Percentiles rank a stretch among this genome's conserved stretches.
phyloP scores from a whole-genome alignment of 1,140 invertebrate species.

The Drosophila bocki region DNA sequence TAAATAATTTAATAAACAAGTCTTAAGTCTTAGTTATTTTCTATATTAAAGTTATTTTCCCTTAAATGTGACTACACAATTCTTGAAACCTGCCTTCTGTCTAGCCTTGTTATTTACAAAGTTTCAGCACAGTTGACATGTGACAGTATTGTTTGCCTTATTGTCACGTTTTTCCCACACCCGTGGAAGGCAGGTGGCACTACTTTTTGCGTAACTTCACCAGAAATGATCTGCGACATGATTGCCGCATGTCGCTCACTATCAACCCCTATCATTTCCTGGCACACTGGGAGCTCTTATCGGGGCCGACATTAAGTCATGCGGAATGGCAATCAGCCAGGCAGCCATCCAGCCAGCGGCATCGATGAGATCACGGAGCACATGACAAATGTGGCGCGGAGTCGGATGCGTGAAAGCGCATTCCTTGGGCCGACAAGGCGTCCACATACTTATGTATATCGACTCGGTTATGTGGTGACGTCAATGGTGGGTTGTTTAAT shows the following conservation, averaged over 20 bases:
- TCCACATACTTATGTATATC: conserved; percentile 18
- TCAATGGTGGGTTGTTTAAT: conserved; percentile 65
- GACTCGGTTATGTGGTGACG: conserved; percentile 52
- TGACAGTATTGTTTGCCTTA: conserved; percentile 6
- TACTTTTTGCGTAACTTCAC: conserved; percentile 11
- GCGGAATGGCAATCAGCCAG: conserved; percentile 39
- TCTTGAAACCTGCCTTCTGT: background rate
- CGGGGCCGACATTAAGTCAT: conserved; percentile 29
- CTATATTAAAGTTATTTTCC: too few species aligned
- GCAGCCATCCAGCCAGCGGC: conserved; percentile 2
- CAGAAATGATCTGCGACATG: conserved; percentile 35
- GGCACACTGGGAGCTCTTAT: conserved; percentile 22
- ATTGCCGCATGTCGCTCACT: conserved; percentile 40
- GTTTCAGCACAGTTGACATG: conserved; percentile 3
- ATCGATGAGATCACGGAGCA: conserved; percentile 46
- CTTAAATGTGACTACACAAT: too few species aligned
- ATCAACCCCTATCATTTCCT: conserved; percentile 26
- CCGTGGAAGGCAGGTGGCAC: background rate
- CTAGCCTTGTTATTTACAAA: conserved; percentile 2
- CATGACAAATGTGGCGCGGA: conserved; percentile 32
- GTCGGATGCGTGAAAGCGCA: conserved; percentile 24
- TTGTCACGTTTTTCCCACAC: conserved; percentile 12
- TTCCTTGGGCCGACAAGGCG: conserved; percentile 15
- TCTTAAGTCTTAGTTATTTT: too few species aligned
- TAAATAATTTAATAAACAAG: too few species aligned